Percentiles rank a stretch among this genome's conserved stretches.
phyloP scores from a whole-genome alignment of 2,113 vertebrate species.

The Maccullochella peelii region DNA sequence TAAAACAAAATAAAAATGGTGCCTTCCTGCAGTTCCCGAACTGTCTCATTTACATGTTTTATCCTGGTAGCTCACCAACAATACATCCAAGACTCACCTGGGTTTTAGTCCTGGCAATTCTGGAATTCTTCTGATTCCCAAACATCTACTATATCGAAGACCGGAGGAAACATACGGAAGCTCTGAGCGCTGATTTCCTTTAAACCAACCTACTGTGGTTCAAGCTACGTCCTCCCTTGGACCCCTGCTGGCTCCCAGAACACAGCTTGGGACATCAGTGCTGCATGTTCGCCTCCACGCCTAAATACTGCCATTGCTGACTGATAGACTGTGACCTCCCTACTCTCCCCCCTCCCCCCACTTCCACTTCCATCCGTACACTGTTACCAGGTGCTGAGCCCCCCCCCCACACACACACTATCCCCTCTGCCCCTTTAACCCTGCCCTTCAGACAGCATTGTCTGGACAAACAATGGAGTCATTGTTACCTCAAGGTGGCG shows the following conservation, averaged over 20 bases:
- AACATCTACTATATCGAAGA: not conserved
- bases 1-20: too few species aligned
- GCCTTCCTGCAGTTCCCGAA: too few species aligned
- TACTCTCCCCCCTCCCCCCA: not conserved
- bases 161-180: not conserved
- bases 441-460: slow-evolving; percentile 79
- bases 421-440: slow-evolving; percentile 64
- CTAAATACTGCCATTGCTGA: slow-evolving; percentile 51
- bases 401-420: too few species aligned
- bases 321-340: slow-evolving; percentile 68
- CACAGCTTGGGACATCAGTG: slow-evolving; percentile 33
- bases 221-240: not conserved
- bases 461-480: slow-evolving; percentile 73
- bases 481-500: slow-evolving; percentile 82
- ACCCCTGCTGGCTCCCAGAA: slow-evolving; percentile 17
- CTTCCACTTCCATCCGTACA: slow-evolving; percentile 46
- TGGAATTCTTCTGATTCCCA: not conserved
- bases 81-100: too few species aligned
- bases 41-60: too few species aligned
- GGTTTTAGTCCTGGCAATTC: not conserved
- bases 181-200: slow-evolving; percentile 5
- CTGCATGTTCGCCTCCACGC: slow-evolving; percentile 32
- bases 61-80: too few species aligned
- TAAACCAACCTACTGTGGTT: not conserved
- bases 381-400: slow-evolving; percentile 72